Conservation (phyloP, 1,140 invertebrate genomes). For the Drosophila varians region DNA sequence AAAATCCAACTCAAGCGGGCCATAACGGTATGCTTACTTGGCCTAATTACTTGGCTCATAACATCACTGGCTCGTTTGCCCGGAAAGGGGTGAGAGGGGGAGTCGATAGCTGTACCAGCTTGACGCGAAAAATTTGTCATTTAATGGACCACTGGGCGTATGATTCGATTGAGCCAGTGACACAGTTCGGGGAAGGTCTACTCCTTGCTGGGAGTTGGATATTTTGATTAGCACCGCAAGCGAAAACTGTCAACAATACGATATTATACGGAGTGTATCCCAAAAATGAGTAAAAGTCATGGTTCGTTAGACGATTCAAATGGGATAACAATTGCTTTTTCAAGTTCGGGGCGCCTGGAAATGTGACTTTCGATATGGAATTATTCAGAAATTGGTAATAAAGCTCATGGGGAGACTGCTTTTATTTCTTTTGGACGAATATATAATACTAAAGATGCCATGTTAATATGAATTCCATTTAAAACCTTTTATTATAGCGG, state of each 20-base stretch:
- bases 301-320: constrained; percentile 76
- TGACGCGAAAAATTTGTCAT: constrained; percentile 68
- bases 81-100: background rate
- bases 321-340: constrained; percentile 65
- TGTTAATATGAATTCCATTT: no score
- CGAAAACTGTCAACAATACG: constrained; percentile 58
- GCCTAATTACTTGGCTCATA: constrained; percentile 64
- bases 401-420: background rate
- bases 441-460: no score
- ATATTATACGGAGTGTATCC: constrained; percentile 22
- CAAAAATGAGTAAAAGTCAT: constrained; percentile 34
- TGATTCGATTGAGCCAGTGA: constrained; percentile 79
- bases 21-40: constrained; percentile 55
- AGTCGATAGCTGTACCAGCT: background rate
- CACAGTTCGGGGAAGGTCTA: constrained; percentile 55
- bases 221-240: constrained; percentile 78
- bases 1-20: constrained; percentile 50
- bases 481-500: no score
- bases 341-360: background rate
- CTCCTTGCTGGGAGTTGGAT: constrained; percentile 55
- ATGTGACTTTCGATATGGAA: background rate
- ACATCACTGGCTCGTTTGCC: constrained; percentile 18
- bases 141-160: constrained; percentile 79
- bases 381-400: constrained; percentile 3
- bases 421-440: no score